Base-by-base conservation (phyloP, 2,113 vertebrate genomes). In the Etheostoma cragini region DNA sequence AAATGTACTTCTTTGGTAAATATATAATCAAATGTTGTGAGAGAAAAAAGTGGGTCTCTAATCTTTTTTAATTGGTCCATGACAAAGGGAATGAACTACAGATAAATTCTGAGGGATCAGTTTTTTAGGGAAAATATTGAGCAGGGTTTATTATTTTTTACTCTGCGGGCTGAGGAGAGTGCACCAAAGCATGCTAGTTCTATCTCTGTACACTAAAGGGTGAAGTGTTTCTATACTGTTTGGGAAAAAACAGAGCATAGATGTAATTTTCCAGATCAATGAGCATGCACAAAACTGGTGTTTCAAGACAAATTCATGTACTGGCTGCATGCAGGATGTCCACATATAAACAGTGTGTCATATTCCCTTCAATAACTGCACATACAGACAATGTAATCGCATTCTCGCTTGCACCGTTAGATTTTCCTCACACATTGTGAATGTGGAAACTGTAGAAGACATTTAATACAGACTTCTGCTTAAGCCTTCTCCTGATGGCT, bases 401-500 rank as follows among this genome's bases (percentile, higher is more conserved):
- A 35, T 30, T 64, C 50, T 52, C 42, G 19, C 15, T 15, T 42
- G 30, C 57, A 19, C 38, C 38, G 21, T 63, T 62, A 50, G 80
- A 80, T 33, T 33, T 22, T 54, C 47, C 54, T 82, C 61, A 72
- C 67, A 81, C 54, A 69, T 78, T 46, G 42, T 72, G 61, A 72
- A 69, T 70, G 22, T 33, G 72, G 21, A 67, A 80, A 78, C 24
- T n/a, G 22, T 22, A 17, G 12, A 61, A 78, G 53, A 62, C 46
- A 38, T 80, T 66, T 63, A 80, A 63, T 68, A 61, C 61, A 76
- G 52, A 72, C 16, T 49, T 35, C 38, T 50, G 45, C 66, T 50
- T 79, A 82, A 89, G 62, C 89, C 69, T 62, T 76, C 75, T 68
- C 72, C 61, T 84, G 64, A 49, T 38, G 78, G 53, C 83, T 66